phyloP scores from a whole-genome alignment of 2,113 vertebrate genomes.

The Egretta garzetta region DNA sequence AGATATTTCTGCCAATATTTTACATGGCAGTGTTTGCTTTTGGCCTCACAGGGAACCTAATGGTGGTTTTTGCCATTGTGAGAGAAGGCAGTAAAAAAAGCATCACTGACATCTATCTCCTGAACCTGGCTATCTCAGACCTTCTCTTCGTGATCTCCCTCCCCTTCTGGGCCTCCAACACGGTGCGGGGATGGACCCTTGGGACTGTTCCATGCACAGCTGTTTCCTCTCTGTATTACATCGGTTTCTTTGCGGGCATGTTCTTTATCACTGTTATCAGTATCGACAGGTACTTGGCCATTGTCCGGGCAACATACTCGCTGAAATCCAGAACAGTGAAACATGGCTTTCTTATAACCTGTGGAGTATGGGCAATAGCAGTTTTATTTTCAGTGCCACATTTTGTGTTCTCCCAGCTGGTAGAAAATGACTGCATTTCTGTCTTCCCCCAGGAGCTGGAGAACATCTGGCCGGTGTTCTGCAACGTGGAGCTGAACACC shows the following conservation, averaged over 20 bases:
- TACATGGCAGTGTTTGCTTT: constrained; percentile 80
- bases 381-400: constrained; percentile 85
- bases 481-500: constrained; percentile 77
- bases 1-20: constrained; percentile 59
- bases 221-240: constrained; percentile 79
- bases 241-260: constrained; percentile 86
- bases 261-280: constrained; percentile 92
- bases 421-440: constrained; percentile 24
- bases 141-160: constrained; percentile 84
- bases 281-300: constrained; percentile 87
- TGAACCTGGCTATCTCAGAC: constrained; percentile 88
- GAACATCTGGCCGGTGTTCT: constrained; percentile 79
- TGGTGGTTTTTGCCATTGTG: constrained; percentile 84
- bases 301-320: constrained; percentile 84
- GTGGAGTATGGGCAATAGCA: constrained; percentile 76
- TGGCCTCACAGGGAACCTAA: constrained; percentile 83
- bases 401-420: constrained; percentile 69
- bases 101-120: constrained; percentile 89
- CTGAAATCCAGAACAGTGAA: constrained; percentile 74
- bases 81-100: constrained; percentile 76
- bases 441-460: constrained; percentile 55
- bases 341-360: constrained; percentile 74
- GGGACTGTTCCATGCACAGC: constrained; percentile 78
- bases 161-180: constrained; percentile 86
- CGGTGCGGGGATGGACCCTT: constrained; percentile 74